Conservation (phyloP, 2,888 invertebrate species). For the Hypolimnas misippus region DNA sequence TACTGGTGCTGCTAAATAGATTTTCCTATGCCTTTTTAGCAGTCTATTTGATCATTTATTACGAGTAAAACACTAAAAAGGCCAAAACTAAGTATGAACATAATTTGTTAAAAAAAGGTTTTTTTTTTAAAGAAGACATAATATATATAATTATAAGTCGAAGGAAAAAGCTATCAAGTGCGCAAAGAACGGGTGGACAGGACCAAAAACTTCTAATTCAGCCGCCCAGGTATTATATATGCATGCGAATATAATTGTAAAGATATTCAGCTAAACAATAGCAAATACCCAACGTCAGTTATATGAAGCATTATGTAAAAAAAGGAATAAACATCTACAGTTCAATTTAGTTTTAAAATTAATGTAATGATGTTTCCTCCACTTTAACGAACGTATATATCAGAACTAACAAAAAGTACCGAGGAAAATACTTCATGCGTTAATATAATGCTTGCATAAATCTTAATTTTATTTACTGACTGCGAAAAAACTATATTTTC, state of each 20-base stretch:
- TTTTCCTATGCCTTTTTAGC: too few relatives aligned
- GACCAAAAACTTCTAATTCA: too few relatives aligned
- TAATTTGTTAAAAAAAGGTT: too few relatives aligned
- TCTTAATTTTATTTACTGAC: conserved; percentile 15
- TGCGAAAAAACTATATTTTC: conserved; percentile 9
- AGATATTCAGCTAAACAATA: neutral
- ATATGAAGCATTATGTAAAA: conserved; percentile 3
- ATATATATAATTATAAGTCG: too few relatives aligned
- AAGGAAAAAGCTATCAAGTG: too few relatives aligned
- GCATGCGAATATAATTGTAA: neutral
- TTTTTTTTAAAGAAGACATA: too few relatives aligned
- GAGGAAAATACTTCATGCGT: conserved; percentile 24
- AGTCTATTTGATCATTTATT: too few relatives aligned
- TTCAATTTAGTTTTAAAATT: conserved; percentile 4
- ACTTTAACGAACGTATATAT: conserved; percentile 8
- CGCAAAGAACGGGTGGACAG: too few relatives aligned
- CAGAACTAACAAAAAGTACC: conserved; percentile 14
- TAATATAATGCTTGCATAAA: conserved; percentile 20
- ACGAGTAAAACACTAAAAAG: too few relatives aligned
- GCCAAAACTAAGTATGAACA: too few relatives aligned
- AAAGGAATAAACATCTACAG: neutral
- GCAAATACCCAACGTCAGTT: neutral
- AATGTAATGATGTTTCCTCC: neutral
- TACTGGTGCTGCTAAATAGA: too few relatives aligned
- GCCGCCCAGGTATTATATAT: neutral